Evolutionary conservation across 2,113 vertebrate genomes (phyloP).

Genomic region (Diadophis punctatus): DNA sequence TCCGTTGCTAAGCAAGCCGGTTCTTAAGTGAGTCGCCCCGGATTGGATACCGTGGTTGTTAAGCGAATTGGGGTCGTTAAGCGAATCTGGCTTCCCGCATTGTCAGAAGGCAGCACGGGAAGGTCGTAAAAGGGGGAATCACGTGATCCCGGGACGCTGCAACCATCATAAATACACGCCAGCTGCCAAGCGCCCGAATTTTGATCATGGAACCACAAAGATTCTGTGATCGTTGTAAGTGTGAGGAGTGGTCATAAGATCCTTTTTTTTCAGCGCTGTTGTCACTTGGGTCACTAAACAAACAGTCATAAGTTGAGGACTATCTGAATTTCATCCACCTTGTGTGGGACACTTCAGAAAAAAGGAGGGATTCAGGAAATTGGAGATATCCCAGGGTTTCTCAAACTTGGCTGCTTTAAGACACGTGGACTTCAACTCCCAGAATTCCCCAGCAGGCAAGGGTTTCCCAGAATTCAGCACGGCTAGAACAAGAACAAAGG

Average conservation of each 20-base stretch:
- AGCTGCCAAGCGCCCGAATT: neutral
- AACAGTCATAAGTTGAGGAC: neutral
- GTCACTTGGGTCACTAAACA: neutral
- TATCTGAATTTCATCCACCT: neutral
- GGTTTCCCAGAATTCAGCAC: no score
- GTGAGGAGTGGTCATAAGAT: neutral
- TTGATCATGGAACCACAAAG: neutral
- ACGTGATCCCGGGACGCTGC: rapidly evolving
- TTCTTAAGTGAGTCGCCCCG: neutral
- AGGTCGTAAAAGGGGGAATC: neutral
- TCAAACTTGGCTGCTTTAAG: neutral
- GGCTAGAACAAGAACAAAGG: no score
- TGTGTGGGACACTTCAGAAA: neutral
- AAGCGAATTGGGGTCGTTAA: neutral
- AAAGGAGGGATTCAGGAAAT: neutral
- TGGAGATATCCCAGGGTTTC: neutral
- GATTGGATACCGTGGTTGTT: neutral
- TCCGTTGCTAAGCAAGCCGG: neutral
- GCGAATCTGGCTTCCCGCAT: neutral
- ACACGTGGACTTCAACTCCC: neutral
- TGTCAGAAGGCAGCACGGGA: neutral
- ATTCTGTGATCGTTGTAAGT: neutral
- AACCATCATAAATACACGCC: neutral
- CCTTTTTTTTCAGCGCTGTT: neutral
- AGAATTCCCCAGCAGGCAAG: neutral